Conservation (phyloP, 2,797 vertebrate species). For the Enteromius treurensis region DNA sequence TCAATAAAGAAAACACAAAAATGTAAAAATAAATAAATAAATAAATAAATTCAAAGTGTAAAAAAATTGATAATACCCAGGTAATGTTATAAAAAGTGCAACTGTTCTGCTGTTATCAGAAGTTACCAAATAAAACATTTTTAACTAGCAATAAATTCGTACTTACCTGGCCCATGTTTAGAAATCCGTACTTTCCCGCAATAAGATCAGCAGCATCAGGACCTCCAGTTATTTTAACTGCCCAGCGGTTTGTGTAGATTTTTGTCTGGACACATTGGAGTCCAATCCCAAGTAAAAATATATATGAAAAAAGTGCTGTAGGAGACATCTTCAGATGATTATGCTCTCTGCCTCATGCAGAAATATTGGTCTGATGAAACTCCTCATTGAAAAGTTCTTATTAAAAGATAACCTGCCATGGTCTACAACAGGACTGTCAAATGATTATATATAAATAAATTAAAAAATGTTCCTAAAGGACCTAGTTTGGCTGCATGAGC, state of each 20-base stretch:
- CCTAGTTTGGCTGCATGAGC: conserved; percentile 7
- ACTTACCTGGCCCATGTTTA: conserved; percentile 93
- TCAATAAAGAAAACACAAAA: background rate
- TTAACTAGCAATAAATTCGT: background rate
- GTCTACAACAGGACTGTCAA: background rate
- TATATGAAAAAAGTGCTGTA: conserved; percentile 64
- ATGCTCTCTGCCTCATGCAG: conserved; percentile 14
- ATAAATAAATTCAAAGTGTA: background rate
- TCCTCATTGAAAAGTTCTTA: background rate
- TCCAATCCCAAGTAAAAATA: conserved; percentile 78
- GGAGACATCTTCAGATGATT: conserved; percentile 34
- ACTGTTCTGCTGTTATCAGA: background rate
- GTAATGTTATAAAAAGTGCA: background rate
- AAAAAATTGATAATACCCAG: background rate
- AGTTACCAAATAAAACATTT: background rate
- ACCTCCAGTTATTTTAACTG: conserved; percentile 84
- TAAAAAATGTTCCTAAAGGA: conserved; percentile 30
- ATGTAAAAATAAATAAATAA: background rate
- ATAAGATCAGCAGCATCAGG: conserved; percentile 80
- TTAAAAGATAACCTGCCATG: background rate
- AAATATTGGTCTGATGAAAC: background rate
- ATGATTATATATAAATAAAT: background rate
- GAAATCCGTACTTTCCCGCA: conserved; percentile 90
- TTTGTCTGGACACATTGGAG: conserved; percentile 80
- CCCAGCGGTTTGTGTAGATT: conserved; percentile 94